Percentiles rank a stretch among this genome's conserved stretches.
phyloP scores from a whole-genome alignment of 2,888 invertebrate species.

The Acleris literana region DNA sequence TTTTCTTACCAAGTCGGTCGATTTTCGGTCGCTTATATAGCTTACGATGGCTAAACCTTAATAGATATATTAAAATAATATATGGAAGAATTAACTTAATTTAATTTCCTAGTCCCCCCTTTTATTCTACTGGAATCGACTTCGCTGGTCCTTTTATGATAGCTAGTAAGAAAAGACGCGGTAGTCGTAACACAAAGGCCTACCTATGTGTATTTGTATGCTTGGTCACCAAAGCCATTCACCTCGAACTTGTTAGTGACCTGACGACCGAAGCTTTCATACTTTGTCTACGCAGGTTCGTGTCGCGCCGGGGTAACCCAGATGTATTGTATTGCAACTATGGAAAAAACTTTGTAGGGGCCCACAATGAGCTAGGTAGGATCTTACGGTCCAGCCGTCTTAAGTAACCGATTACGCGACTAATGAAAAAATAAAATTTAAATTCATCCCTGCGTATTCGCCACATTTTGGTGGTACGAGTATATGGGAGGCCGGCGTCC shows the following conservation, averaged over 20 bases:
- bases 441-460: slow-evolving; percentile 8
- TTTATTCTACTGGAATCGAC: neutral
- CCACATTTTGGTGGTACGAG: slow-evolving; percentile 13
- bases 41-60: no score
- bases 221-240: slow-evolving; percentile 3
- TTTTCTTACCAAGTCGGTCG: no score
- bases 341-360: slow-evolving; percentile 1
- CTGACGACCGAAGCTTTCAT: slow-evolving; percentile 12
- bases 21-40: no score
- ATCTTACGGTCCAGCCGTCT: slow-evolving; percentile 15
- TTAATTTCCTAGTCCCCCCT: neutral
- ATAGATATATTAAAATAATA: no score
- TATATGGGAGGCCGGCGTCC: slow-evolving; percentile 9
- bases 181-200: slow-evolving; percentile 12
- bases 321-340: slow-evolving; percentile 7
- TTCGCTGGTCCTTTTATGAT: slow-evolving; percentile 22
- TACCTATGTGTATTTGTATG: slow-evolving; percentile 13
- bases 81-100: no score
- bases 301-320: slow-evolving; percentile 10
- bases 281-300: slow-evolving; percentile 13
- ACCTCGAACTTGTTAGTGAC: slow-evolving; percentile 9
- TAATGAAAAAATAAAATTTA: slow-evolving; percentile 4
- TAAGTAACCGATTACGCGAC: slow-evolving; percentile 3
- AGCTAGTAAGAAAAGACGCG: slow-evolving; percentile 15
- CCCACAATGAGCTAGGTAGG: slow-evolving; percentile 18